Base-by-base conservation (phyloP, 2,888 invertebrate species). In the Eupithecia subumbrata region DNA sequence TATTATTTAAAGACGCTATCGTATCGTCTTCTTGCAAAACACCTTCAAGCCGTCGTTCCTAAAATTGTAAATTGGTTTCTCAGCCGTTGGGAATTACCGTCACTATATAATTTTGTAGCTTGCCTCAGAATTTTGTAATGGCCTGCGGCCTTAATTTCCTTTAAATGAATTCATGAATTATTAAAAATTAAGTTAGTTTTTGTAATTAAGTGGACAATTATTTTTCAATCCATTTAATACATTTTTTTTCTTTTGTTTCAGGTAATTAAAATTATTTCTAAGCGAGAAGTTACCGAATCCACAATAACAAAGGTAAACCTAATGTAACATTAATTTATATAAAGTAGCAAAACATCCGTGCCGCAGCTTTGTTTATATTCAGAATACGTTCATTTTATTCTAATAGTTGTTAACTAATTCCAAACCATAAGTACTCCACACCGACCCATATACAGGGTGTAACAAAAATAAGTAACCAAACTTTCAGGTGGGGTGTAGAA, bases 381-480 rank as follows among this genome's bases (percentile, higher is more conserved):
- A 71, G 34, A 45, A 45, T 4, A 34, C 34, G 34, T 5, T 34
- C 34, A 37, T n/a, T n/a, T n/a, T n/a, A n/a, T 66, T 71, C 5
- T 72, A 52, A 60, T 16, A 72, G 22, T 37, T 64, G 14, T 16
- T 37, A 72, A 66, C 48, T 14, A 34, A 66, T 30, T 64, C 64
- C 11, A 64, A 71, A 30, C 25, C 16, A 5, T 37, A n/a, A n/a
- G n/a, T n/a, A n/a, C n/a, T n/a, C n/a, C n/a, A n/a, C n/a, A n/a
- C n/a, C n/a, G n/a, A n/a, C n/a, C n/a, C n/a, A n/a, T n/a, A n/a
- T n/a, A n/a, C n/a, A n/a, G n/a, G n/a, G n/a, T n/a, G n/a, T n/a
- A n/a, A n/a, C n/a, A n/a, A n/a, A n/a, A n/a, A n/a, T n/a, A n/a
- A n/a, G n/a, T n/a, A n/a, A n/a, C n/a, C n/a, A n/a, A n/a, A n/a